Conservation (phyloP, 2,888 invertebrate species). For the Amblyteles armatorius region DNA sequence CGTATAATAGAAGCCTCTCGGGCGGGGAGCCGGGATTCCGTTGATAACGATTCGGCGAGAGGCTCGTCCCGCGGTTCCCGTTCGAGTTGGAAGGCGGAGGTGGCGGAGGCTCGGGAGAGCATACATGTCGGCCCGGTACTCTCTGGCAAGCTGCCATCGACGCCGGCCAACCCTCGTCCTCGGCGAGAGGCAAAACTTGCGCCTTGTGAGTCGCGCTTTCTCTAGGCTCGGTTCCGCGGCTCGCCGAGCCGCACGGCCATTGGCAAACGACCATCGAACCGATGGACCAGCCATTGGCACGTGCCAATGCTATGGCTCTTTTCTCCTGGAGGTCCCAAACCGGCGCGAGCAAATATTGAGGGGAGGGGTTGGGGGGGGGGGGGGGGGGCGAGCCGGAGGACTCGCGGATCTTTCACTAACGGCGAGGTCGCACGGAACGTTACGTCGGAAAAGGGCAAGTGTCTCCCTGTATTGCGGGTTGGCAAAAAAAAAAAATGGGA, state of each 20-base stretch:
- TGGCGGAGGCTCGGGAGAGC: slow-evolving; percentile 23
- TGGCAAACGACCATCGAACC: not conserved
- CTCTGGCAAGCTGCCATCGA: slow-evolving; percentile 63
- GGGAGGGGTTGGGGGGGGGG: too few species aligned
- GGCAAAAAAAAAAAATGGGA: too few species aligned
- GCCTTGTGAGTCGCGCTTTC: slow-evolving; percentile 24
- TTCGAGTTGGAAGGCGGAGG: slow-evolving; percentile 34
- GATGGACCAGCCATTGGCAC: not conserved
- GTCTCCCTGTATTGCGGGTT: not conserved
- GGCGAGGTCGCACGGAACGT: not conserved
- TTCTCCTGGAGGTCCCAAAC: too few species aligned
- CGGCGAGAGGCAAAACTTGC: slow-evolving; percentile 20
- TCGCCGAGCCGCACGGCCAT: slow-evolving; percentile 13
- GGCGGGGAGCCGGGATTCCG: slow-evolving; percentile 22
- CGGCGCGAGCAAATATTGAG: not conserved
- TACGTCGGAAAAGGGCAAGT: not conserved
- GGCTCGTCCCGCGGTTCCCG: slow-evolving; percentile 18
- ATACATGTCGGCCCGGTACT: slow-evolving; percentile 39
- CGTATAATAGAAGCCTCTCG: not conserved
- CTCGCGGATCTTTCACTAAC: slow-evolving; percentile 9
- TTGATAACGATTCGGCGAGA: slow-evolving; percentile 63
- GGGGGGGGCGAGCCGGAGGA: not conserved
- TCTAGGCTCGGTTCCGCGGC: slow-evolving; percentile 7
- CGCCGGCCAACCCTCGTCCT: slow-evolving; percentile 38
- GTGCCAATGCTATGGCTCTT: too few species aligned